These are phyloP conservation scores for Zhuqinia jingwanae DNA, from an alignment of 2,888 invertebrate genomes.

Conservation along the genomic window DNA sequence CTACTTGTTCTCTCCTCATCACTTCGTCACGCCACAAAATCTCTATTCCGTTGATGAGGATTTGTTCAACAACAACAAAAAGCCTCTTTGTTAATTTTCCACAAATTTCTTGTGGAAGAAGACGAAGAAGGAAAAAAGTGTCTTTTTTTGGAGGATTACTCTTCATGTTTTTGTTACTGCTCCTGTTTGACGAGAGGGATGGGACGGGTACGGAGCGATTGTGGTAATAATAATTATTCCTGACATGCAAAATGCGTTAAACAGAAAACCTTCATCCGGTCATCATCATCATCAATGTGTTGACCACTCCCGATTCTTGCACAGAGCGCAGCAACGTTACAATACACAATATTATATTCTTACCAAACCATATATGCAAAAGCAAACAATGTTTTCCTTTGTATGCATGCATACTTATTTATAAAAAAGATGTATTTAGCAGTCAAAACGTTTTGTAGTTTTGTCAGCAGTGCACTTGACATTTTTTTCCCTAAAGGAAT, in stretches of 20 bases:
- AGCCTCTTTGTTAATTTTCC: conserved; percentile 6
- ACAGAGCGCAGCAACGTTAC: no score
- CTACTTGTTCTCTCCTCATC: conserved; percentile 32
- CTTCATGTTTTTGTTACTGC: background rate
- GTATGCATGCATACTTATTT: no score
- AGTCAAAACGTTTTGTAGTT: background rate
- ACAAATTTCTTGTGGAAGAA: no score
- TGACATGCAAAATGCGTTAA: conserved; percentile 54
- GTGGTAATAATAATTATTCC: conserved; percentile 36
- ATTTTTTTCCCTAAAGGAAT: conserved; percentile 23
- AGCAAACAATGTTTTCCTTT: conserved; percentile 14
- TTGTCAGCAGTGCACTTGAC: conserved; percentile 32
- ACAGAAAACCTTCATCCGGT: conserved; percentile 54
- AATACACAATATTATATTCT: no score
- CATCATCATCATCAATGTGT: conserved; percentile 1
- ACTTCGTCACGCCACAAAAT: conserved; percentile 20
- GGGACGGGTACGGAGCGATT: conserved; percentile 11
- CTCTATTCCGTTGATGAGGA: background rate
- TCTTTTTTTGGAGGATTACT: background rate
- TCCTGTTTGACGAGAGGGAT: conserved; percentile 42
- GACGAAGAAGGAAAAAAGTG: background rate
- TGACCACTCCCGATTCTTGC: conserved; percentile 53
- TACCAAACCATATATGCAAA: background rate
- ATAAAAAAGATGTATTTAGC: background rate
- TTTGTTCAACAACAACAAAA: conserved; percentile 21